Evolutionary conservation across 2,888 invertebrate species (phyloP).

Genomic region (Scaptomyza reducta): DNA sequence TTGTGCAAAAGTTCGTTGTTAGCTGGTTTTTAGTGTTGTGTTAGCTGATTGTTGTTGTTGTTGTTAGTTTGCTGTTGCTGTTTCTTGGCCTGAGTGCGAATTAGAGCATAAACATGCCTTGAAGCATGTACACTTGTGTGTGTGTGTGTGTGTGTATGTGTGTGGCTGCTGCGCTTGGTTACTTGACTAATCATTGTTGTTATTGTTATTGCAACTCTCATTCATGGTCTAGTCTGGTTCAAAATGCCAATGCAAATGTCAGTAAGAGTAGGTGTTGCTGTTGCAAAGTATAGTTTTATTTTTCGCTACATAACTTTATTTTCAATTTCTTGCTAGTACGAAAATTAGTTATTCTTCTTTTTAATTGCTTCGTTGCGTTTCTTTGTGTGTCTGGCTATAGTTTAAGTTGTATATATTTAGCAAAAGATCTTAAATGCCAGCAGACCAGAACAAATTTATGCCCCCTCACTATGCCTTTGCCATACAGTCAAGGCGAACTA

Average conservation of each 20-base stretch:
- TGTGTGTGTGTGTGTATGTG: constrained; percentile 25
- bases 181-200: constrained; percentile 21
- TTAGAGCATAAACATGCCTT: constrained; percentile 80
- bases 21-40: constrained; percentile 15
- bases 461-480: constrained; percentile 13
- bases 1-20: constrained; percentile 72
- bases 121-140: constrained; percentile 67
- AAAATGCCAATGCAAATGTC: constrained; percentile 52
- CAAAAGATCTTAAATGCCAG: constrained; percentile 54
- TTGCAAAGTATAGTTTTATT: too few species aligned
- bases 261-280: constrained; percentile 1
- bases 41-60: constrained; percentile 24
- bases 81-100: constrained; percentile 80
- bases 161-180: constrained; percentile 33
- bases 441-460: constrained; percentile 78
- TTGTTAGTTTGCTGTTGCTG: constrained; percentile 23
- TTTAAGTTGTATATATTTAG: constrained; percentile 27
- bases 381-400: constrained; percentile 21
- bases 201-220: constrained; percentile 36
- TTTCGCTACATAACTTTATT: neutral
- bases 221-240: constrained; percentile 30
- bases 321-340: constrained; percentile 20
- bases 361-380: constrained; percentile 69
- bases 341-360: constrained; percentile 47
- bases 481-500: constrained; percentile 20